Evolutionary conservation across 1,140 invertebrate species (phyloP).

Genomic region (Drosophila melanogaster): Release_6_plus_ISO1_MT NT_033779.5:17593501-17594000

Average conservation of each 20-base stretch:
- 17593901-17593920: background rate
- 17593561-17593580: slow-evolving; percentile 2
- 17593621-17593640: slow-evolving; percentile 1
- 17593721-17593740: slow-evolving; percentile 4
- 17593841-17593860: background rate
- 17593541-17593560: background rate
- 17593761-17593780: slow-evolving; percentile 11
- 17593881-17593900: background rate
- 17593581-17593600: slow-evolving; percentile 20
- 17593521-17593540: slow-evolving; percentile 4
- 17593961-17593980: background rate
- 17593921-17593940: too few species aligned
- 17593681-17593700: slow-evolving; percentile 9
- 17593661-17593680: background rate
- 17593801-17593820: slow-evolving; percentile 39
- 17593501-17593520: slow-evolving; percentile 9
- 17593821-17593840: background rate
- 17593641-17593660: background rate
- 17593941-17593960: background rate
- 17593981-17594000: background rate
- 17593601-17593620: slow-evolving; percentile 13
- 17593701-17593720: slow-evolving; percentile 3
- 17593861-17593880: background rate
- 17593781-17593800: slow-evolving; percentile 4
- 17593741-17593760: slow-evolving; percentile 18